A percentile compares a stretch with the other conserved stretches of the same genome.
Evolutionary conservation across 2,888 invertebrate species (phyloP).

Genomic region (Machimus atricapillus): DNA sequence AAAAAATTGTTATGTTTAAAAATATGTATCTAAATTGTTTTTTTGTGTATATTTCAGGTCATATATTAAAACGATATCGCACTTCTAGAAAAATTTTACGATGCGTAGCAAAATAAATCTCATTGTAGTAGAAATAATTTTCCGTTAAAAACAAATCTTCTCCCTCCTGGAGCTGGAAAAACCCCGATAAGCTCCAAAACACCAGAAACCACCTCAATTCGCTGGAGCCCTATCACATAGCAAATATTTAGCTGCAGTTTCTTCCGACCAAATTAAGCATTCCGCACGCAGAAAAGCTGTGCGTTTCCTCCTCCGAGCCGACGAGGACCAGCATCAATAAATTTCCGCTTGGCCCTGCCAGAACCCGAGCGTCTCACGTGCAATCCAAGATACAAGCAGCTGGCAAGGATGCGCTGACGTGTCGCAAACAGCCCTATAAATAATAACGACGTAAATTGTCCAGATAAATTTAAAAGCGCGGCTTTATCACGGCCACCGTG

Average conservation of each 20-base stretch:
- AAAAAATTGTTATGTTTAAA: too few relatives aligned
- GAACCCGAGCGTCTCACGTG: not conserved
- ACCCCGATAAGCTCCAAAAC: not conserved
- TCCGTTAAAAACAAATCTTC: not conserved
- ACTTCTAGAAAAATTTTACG: not conserved
- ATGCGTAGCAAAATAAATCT: not conserved
- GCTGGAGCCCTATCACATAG: not conserved
- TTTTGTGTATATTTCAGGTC: not conserved
- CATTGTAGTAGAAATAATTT: not conserved
- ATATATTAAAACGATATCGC: not conserved
- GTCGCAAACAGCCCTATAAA: not conserved
- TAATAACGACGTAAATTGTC: not conserved
- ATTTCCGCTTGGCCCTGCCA: not conserved
- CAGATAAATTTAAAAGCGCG: not conserved
- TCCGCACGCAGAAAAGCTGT: not conserved
- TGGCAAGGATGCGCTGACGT: not conserved
- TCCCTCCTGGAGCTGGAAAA: not conserved
- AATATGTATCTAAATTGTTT: too few relatives aligned
- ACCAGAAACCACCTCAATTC: not conserved
- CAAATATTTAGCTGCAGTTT: not conserved
- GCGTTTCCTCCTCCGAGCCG: not conserved
- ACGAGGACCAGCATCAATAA: not conserved
- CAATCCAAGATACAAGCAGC: not conserved
- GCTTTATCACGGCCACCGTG: not conserved
- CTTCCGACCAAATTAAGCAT: not conserved